A percentile compares a stretch with the other conserved stretches of the same genome.
Conservation (phyloP, 2,797 vertebrate species). For the Lateolabrax maculatus region DNA sequence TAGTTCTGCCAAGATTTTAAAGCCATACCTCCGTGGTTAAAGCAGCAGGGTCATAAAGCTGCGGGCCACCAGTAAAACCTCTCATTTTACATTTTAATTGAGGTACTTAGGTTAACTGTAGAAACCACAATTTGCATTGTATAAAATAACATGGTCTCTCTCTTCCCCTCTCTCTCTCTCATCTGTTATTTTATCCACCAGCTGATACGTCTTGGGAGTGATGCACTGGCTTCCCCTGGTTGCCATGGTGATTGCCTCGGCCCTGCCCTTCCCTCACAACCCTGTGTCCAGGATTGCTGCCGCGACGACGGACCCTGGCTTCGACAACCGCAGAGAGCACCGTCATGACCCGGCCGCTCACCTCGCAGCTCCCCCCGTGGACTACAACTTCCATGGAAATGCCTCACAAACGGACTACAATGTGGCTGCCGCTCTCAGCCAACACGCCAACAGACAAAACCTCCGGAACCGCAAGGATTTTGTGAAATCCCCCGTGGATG, state of each 20-base stretch:
- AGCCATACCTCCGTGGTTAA: constrained; percentile 61
- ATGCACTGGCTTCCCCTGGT: constrained; percentile 93
- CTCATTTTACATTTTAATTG: constrained; percentile 68
- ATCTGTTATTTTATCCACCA: constrained; percentile 45
- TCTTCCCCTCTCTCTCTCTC: constrained; percentile 34
- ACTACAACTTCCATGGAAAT: constrained; percentile 64
- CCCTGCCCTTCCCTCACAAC: constrained; percentile 88
- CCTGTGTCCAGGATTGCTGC: constrained; percentile 81
- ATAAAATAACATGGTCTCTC: constrained; percentile 59
- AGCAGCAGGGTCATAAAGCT: constrained; percentile 67
- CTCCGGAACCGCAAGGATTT: constrained; percentile 50
- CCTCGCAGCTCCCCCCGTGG: constrained; percentile 44
- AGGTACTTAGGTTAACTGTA: constrained; percentile 52
- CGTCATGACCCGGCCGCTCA: constrained; percentile 61
- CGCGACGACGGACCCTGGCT: constrained; percentile 74
- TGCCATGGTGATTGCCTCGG: constrained; percentile 92
- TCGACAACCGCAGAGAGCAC: constrained; percentile 54
- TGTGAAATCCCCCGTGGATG: constrained; percentile 31
- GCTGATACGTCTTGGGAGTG: constrained; percentile 91
- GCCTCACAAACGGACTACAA: constrained; percentile 68
- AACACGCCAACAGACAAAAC: constrained; percentile 46
- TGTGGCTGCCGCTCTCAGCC: constrained; percentile 44
- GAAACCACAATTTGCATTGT: constrained; percentile 46
- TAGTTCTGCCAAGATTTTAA: constrained; percentile 75
- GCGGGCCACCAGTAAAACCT: constrained; percentile 68